Base-by-base conservation (phyloP, 2,113 vertebrate genomes). In the Pungitius pungitius region DNA sequence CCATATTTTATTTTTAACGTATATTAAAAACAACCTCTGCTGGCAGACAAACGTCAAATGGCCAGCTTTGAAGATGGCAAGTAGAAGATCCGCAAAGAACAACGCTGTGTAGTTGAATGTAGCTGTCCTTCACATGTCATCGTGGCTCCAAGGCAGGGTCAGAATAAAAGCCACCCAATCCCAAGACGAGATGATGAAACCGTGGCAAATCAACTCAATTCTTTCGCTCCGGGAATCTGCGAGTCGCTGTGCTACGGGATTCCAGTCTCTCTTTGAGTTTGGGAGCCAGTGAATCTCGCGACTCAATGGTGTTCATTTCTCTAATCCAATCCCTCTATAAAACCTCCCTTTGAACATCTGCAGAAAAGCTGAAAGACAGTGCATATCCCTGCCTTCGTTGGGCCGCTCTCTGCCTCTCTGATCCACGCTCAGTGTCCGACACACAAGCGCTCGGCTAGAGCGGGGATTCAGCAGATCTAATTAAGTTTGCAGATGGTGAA, bases 291-390 rank as follows among this genome's bases (percentile, higher is more conserved):
- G 83, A 90, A 88, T 90, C 88, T 85, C 40, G 51, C 45, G 84
- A 87, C 83, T 90, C 90, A 90, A 81, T 90, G 78, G 85, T 86
- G 91, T 88, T 90, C 83, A 84, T 89, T 89, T 90, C 85, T 91
- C 85, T 90, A 90, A 92, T 91, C 90, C 91, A 85, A 90, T 89
- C 89, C 85, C 85, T 81, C 82, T 70, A 75, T 89, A 88, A 90
- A 84, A 80, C 82, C 87, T 76, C 69, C 77, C 90, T 90, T 91
- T 90, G 90, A 92, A 91, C 83, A 69, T 83, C 81, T 35, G 73
- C 73, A 72, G 83, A 77, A 70, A 81, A 82, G 82, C 86, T 86
- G 83, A 89, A 86, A 89, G 85, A 77, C 85, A 71, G 82, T 82
- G 63, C 77, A 81, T 12, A 75, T 76, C 77, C 78, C 72, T 81